Evolutionary conservation across 1,140 invertebrate species (phyloP), one percentile per base, ranked within the genome.

Genomic region (Notospermus geniculatus): DNA sequence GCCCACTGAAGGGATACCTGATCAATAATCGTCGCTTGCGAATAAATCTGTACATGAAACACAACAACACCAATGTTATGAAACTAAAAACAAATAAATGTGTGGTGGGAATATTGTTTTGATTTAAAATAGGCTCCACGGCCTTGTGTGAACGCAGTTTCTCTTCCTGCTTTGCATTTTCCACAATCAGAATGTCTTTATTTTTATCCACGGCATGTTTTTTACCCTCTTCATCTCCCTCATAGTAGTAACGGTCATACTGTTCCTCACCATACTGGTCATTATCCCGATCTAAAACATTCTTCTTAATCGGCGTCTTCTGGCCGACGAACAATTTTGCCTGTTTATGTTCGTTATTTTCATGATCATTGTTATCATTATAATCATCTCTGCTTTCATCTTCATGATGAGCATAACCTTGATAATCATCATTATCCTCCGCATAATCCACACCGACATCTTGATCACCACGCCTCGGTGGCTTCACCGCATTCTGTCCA

Each of bases 211-310:
- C 59, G 32, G 60, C 53, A 54, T 66, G 36, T 32, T 68, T 64
- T 0, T 65, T 53, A 2, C 60, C 39, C 15, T 68, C 59, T 39
- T 66, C 56, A 23, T 63, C 58, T 4, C 62, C 61, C 17, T 62
- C 59, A 43, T 65, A 58, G 15, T 36, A 36, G 32, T 36, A 36
- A 15, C 32, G 32, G 15, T 36, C 32, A 36, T 36, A 36, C 5
- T 67, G 62, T n/a, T 67, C 58, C 1, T 54, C 60, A 11, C 57
- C 62, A 19, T 65, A 55, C 9, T 62, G 60, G 13, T 67, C 63
- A 29, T 54, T 57, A 0, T 50, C 59, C 7, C 17, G 57, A 0
- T 2, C 54, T 41, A n/a, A 25, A 23, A 41, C 0, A 9, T 23
- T 19, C 27, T 22, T 11, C n/a, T 30, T 19, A 13, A 17, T 5